Evolutionary conservation across 1,140 invertebrate genomes (phyloP).

Genomic region (Globodera rostochiensis): DNA sequence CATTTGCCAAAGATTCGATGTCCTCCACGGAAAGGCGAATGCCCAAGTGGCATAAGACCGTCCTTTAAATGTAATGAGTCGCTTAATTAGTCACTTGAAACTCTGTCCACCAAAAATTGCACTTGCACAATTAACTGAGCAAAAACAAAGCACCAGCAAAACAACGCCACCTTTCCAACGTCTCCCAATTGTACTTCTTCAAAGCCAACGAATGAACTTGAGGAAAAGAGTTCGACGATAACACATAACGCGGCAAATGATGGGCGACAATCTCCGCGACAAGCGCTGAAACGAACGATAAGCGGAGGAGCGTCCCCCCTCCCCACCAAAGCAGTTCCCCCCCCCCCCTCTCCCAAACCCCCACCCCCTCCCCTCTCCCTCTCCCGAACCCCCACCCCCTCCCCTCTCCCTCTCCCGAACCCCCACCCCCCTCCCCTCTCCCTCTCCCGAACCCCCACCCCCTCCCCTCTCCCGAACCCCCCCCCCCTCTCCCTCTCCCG

Average conservation of each 20-base stretch:
- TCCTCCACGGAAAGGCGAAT: slow-evolving; percentile 11
- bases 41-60: slow-evolving; percentile 26
- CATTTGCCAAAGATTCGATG: slow-evolving; percentile 23
- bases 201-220: slow-evolving; percentile 27
- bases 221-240: slow-evolving; percentile 27
- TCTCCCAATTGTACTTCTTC: slow-evolving; percentile 39
- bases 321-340: neutral
- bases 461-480: too few species aligned
- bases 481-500: too few species aligned
- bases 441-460: too few species aligned
- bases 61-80: too few species aligned
- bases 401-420: too few species aligned
- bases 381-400: too few species aligned
- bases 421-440: too few species aligned
- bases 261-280: slow-evolving; percentile 34
- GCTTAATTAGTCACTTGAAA: neutral
- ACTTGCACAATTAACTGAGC: neutral
- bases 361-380: too few species aligned
- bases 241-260: slow-evolving; percentile 31
- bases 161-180: slow-evolving; percentile 22
- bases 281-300: slow-evolving; percentile 28
- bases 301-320: neutral
- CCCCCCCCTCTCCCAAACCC: too few species aligned
- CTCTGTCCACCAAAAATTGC: neutral
- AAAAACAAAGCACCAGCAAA: neutral